Conservation (phyloP, 1,140 invertebrate species). For the Lithobius niger region DNA sequence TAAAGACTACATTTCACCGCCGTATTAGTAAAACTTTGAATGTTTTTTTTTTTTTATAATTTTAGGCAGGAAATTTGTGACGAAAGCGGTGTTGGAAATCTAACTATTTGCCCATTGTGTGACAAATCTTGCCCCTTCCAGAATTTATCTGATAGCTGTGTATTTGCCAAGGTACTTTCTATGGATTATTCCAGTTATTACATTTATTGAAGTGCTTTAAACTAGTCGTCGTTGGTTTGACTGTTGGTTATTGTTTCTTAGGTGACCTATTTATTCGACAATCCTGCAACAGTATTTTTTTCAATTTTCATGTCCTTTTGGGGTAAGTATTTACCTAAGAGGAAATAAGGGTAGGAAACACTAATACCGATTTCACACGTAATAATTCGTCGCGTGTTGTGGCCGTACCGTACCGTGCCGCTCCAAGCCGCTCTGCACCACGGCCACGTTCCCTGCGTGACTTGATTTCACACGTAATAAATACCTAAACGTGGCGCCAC, state of each 20-base stretch:
- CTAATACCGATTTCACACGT: no score
- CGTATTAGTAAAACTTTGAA: no score
- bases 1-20: no score
- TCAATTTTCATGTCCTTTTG: conserved; percentile 96
- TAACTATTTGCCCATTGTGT: conserved; percentile 70
- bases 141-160: conserved; percentile 64
- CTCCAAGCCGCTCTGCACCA: no score
- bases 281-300: conserved; percentile 90
- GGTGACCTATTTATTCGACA: conserved; percentile 90
- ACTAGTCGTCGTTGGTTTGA: neutral
- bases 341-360: neutral
- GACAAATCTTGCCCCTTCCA: conserved; percentile 77
- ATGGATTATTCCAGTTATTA: no score
- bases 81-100: conserved; percentile 45
- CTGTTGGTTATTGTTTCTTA: conserved; percentile 16
- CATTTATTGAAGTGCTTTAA: no score
- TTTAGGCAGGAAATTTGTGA: conserved; percentile 79
- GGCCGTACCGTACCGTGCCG: no score
- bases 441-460: no score
- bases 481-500: no score
- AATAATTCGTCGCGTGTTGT: no score
- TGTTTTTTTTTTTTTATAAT: conserved; percentile 17
- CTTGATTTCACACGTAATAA: no score
- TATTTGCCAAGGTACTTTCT: conserved; percentile 51
- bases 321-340: conserved; percentile 46